Conservation (phyloP, 2,888 invertebrate species). For the Netelia virgata region DNA sequence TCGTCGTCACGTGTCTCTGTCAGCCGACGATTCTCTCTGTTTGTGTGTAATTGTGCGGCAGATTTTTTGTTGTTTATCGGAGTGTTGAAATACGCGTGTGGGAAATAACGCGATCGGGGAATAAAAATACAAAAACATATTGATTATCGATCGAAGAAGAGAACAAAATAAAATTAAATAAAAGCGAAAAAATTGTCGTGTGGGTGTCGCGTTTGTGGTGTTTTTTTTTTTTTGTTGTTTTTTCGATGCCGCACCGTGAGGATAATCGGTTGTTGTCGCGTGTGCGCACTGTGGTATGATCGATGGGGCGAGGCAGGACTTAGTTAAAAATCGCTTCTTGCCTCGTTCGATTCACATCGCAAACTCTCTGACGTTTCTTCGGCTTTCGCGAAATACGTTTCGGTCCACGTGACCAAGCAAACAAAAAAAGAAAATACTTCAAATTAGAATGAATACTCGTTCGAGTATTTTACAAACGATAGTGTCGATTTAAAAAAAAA, state of each 20-base stretch:
- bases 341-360: slow-evolving; percentile 10
- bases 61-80: not conserved
- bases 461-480: too few species aligned
- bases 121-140: too few species aligned
- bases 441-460: not conserved
- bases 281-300: slow-evolving; percentile 40
- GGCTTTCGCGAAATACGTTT: slow-evolving; percentile 27
- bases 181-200: too few species aligned
- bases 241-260: not conserved
- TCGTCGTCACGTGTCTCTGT: not conserved
- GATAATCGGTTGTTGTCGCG: slow-evolving; percentile 3
- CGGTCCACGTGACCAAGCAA: slow-evolving; percentile 15
- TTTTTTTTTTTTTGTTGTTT: not conserved
- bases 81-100: too few species aligned
- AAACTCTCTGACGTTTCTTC: not conserved
- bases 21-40: not conserved
- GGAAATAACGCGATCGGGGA: too few species aligned
- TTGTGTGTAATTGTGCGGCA: not conserved
- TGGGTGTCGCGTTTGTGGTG: not conserved
- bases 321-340: slow-evolving; percentile 6
- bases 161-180: too few species aligned
- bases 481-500: not conserved
- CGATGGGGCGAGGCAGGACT: slow-evolving; percentile 6
- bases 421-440: not conserved
- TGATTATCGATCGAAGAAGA: too few species aligned